Evolutionary conservation across 2,113 vertebrate genomes (phyloP).

Genomic region (Pollimyrus isidori): DNA sequence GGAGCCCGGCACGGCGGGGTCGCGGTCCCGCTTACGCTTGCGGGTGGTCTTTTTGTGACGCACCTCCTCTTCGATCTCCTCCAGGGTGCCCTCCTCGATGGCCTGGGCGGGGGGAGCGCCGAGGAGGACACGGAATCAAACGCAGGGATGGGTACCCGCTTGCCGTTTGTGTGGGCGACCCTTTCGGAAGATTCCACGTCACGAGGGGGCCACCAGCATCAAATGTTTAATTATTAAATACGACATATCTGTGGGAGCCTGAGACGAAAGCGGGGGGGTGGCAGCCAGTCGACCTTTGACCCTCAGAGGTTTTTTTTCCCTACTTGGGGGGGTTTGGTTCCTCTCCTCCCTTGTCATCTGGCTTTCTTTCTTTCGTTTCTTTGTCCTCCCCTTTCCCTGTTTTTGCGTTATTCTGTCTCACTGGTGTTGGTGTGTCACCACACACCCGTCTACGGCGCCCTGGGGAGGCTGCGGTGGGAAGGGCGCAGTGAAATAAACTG

Average conservation of each 20-base stretch:
- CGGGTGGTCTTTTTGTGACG: constrained; percentile 87
- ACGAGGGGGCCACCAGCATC: background rate
- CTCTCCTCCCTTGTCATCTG: no score
- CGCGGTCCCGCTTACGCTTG: constrained; percentile 82
- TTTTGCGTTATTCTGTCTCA: no score
- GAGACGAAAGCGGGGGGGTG: background rate
- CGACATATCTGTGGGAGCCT: background rate
- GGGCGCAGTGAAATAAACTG: no score
- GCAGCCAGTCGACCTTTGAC: no score
- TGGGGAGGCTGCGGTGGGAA: no score
- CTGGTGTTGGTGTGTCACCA: no score
- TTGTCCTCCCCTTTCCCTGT: no score
- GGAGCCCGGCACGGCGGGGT: constrained; percentile 68
- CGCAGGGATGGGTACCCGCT: background rate
- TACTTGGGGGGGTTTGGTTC: no score
- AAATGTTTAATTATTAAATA: background rate
- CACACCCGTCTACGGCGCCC: no score
- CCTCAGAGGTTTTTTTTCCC: no score
- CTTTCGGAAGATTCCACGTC: background rate
- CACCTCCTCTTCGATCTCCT: constrained; percentile 94
- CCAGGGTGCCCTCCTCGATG: constrained; percentile 89
- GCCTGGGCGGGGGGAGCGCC: constrained; percentile 57
- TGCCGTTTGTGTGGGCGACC: background rate
- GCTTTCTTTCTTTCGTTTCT: no score
- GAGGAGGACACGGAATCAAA: background rate